Base-by-base conservation (phyloP, 2,113 vertebrate genomes). In the Clarias batrachus region DNA sequence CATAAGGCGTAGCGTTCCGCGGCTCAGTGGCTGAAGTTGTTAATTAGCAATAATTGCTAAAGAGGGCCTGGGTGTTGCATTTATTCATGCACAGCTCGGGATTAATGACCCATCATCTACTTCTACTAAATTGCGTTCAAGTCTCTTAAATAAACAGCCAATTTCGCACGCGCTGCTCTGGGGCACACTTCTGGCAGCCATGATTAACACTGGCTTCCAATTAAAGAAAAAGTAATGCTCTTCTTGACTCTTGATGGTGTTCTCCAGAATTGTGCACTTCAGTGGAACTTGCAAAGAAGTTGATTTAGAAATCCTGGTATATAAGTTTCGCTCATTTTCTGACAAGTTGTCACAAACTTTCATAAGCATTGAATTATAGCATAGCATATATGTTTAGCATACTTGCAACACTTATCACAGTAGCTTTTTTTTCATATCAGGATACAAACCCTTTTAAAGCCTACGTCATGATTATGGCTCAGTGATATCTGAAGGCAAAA, bases 131-230 rank as follows among this genome's bases (percentile, higher is more conserved):
- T 80, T 87, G 88, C 37, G 33, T 85, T 54, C 41, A 33, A 85
- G 82, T 33, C 82, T 85, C 77, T 76, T 87, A 89, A 89, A 87
- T 78, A 87, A 87, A 87, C 54, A 56, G 78, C 27, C 78, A 66
- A 81, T 89, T 89, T 87, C 21, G 71, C 41, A 60, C 14, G 19
- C 56, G 70, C 74, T 82, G 82, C 88, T 82, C 71, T 62, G 86
- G 83, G 88, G 87, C 85, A 82, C 71, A 56, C 78, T 85, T 74
- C 74, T 68, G 84, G 86, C 79, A 17, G 74, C 70, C 12, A 30
- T 87, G 86, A 89, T 89, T 89, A 89, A 85, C 83, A 70, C 70
- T 30, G 33, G 87, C 70, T 59, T 71, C 86, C 80, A 82, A 89
- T 89, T 89, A 87, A 82, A 71, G 52, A 33, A 56, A 65, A 78